Evolutionary conservation across 2,113 vertebrate species (phyloP).

Genomic region (Colistium nudipinnis): DNA sequence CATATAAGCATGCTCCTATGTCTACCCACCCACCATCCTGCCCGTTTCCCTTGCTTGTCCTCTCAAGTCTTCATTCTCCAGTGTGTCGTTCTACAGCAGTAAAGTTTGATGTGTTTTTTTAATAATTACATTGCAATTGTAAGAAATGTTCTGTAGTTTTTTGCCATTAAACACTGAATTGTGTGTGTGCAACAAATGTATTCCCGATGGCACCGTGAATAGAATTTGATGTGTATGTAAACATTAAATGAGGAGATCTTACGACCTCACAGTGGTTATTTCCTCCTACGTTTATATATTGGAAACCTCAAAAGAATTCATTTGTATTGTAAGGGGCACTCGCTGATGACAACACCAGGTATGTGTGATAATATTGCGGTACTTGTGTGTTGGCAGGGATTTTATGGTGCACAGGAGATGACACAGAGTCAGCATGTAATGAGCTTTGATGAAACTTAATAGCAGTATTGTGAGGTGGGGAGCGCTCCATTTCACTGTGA

Average conservation of each 20-base stretch:
- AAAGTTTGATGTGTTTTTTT: neutral
- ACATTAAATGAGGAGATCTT: neutral
- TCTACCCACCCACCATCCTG: constrained; percentile 70
- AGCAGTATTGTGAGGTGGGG: constrained; percentile 65
- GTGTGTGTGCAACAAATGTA: neutral
- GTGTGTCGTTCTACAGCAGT: constrained; percentile 9
- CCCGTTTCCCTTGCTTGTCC: constrained; percentile 24
- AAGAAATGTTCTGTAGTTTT: neutral
- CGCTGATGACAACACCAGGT: constrained; percentile 2
- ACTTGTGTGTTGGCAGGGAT: constrained; percentile 46
- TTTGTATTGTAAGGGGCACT: constrained; percentile 27
- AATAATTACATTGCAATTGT: constrained; percentile 25
- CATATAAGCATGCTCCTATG: constrained; percentile 62
- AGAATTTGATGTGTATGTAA: neutral
- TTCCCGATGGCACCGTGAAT: constrained; percentile 2
- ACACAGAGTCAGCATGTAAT: constrained; percentile 69
- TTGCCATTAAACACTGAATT: constrained; percentile 4
- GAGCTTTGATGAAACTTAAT: constrained; percentile 77
- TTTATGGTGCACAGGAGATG: constrained; percentile 56
- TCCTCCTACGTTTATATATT: neutral
- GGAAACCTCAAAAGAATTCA: constrained; percentile 20
- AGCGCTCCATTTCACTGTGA: constrained; percentile 70
- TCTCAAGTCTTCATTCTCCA: constrained; percentile 25
- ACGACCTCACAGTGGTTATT: neutral
- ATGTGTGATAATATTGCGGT: constrained; percentile 32